Evolutionary conservation across 2,888 invertebrate genomes (phyloP), one percentile per base, ranked within the genome.

Genomic region (Agrilus cyanescens): DNA sequence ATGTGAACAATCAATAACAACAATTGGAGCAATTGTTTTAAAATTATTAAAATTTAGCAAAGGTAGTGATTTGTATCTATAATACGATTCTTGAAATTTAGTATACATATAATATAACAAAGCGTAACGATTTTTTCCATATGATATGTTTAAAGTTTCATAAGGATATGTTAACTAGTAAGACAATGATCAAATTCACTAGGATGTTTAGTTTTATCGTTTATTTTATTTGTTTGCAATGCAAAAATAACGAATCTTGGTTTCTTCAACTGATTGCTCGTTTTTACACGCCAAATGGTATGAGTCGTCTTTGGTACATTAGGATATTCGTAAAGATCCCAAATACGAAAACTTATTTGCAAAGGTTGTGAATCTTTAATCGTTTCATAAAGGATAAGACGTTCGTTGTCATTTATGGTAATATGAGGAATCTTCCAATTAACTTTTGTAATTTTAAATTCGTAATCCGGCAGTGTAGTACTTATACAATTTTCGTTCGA

Each of bases 131-230:
- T 52, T 49, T 25, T 50, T 39, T 15, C 32, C 42, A 49, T 57
- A 58, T 30, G 53, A 49, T 32, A 56, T 15, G 44, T 57, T 58
- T 41, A 58, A 32, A 50, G 52, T 52, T 36, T 57, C 53, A 47
- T 60, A 60, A 4, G 61, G 60, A 49, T 56, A 62, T 63, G 46
- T 47, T 63, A 55, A 15, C 44, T 54, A 29, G 62, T 32, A 31
- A 58, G 47, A 46, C 59, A 59, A 20, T 46, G 37, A 42, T 45
- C 45, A 29, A 48, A 44, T 10, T 40, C 12, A n/a, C 40, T 31
- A 18, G 42, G 56, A 47, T 62, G 52, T 18, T 32, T 47, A n/a
- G n/a, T 43, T 20, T 18, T 32, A 12, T 51, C 44, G 45, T 55
- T 55, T 52, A 57, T 60, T 46, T 55, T 51, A 41, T 56, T 50